phyloP scores from a whole-genome alignment of 2,888 invertebrate species.

The Zhengitettix transpicula region DNA sequence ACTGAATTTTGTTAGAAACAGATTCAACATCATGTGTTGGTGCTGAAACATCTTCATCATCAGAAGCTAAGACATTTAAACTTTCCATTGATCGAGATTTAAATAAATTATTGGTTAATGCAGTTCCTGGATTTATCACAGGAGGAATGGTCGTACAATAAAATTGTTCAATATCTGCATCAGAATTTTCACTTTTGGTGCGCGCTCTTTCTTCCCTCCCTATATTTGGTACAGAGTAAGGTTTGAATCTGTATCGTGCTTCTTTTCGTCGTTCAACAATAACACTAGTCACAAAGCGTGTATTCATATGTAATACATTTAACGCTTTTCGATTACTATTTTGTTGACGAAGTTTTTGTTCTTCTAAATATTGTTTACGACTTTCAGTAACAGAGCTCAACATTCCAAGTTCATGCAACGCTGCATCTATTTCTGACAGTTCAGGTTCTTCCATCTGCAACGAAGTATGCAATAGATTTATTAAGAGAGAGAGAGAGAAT shows the following conservation, averaged over 20 bases:
- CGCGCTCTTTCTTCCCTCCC: slow-evolving; percentile 30
- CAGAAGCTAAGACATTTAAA: slow-evolving; percentile 24
- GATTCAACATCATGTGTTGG: slow-evolving; percentile 39
- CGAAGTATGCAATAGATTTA: too few relatives aligned
- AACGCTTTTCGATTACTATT: slow-evolving; percentile 19
- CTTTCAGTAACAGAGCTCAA: slow-evolving; percentile 40
- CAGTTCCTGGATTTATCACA: not conserved
- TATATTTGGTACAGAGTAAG: slow-evolving; percentile 31
- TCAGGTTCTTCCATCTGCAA: not conserved
- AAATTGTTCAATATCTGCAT: slow-evolving; percentile 15
- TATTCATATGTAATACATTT: slow-evolving; percentile 37
- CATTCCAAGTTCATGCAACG: slow-evolving; percentile 43
- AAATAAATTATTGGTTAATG: slow-evolving; percentile 16
- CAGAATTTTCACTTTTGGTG: slow-evolving; percentile 46
- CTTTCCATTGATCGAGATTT: slow-evolving; percentile 45
- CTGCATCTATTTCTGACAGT: slow-evolving; percentile 29
- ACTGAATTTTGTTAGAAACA: slow-evolving; percentile 40
- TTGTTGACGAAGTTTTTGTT: slow-evolving; percentile 22
- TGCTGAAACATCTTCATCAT: slow-evolving; percentile 23
- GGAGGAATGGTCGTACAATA: not conserved
- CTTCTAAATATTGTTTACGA: slow-evolving; percentile 36
- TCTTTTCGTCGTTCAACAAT: slow-evolving; percentile 42
- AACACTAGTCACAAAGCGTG: slow-evolving; percentile 43
- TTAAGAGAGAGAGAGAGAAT: too few relatives aligned
- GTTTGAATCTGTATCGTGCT: slow-evolving; percentile 36